Evolutionary conservation across 2,888 invertebrate species (phyloP).

Genomic region (Criorhina ranunculi): DNA sequence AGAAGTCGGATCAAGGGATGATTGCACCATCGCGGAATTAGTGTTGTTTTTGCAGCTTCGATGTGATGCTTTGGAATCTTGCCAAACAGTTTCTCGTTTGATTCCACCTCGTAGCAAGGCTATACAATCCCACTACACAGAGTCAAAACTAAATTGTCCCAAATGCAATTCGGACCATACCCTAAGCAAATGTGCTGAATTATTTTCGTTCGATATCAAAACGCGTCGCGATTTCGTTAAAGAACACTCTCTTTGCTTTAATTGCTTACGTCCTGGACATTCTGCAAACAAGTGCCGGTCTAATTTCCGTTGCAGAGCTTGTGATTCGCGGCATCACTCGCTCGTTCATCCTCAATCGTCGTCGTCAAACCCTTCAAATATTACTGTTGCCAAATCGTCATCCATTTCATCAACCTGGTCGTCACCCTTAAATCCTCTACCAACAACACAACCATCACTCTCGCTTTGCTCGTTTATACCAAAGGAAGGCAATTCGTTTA

Average conservation of each 20-base stretch:
- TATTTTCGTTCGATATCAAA: slow-evolving; percentile 24
- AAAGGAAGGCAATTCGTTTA: background rate
- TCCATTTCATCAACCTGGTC: background rate
- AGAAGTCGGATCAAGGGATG: background rate
- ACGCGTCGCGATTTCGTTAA: slow-evolving; percentile 15
- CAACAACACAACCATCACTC: slow-evolving; percentile 16
- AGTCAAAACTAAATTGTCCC: background rate
- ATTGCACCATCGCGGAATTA: too few relatives aligned
- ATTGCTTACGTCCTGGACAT: slow-evolving; percentile 13
- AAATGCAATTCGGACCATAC: slow-evolving; percentile 17
- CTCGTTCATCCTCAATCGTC: slow-evolving; percentile 13
- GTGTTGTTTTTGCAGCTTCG: too few relatives aligned
- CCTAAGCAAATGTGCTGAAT: background rate
- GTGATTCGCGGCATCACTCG: slow-evolving; percentile 5
- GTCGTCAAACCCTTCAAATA: too few relatives aligned
- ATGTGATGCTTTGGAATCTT: too few relatives aligned
- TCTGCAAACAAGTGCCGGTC: background rate
- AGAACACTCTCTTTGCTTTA: slow-evolving; percentile 17
- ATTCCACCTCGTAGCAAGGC: background rate
- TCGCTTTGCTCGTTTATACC: slow-evolving; percentile 9
- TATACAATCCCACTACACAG: background rate
- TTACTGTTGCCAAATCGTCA: background rate
- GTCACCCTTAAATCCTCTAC: background rate
- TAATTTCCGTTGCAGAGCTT: slow-evolving; percentile 3
- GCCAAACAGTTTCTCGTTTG: too few relatives aligned